Conservation (phyloP, 1,140 invertebrate genomes). For the Latrodectus geometricus region DNA sequence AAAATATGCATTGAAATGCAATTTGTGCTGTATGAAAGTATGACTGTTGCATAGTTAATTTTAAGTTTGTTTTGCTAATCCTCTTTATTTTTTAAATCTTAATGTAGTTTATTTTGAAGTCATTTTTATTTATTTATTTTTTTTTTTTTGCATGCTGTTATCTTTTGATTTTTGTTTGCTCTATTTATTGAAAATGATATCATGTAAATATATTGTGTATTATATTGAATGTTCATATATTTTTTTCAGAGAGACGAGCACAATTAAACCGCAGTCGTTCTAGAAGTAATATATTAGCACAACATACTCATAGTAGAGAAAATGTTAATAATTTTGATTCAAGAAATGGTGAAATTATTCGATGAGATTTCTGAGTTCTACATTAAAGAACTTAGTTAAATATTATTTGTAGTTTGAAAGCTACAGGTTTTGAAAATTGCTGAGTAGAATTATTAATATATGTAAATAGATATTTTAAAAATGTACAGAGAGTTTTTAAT, state of each 20-base stretch:
- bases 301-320: constrained; percentile 66
- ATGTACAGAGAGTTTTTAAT: constrained; percentile 46
- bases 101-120: too few relatives aligned
- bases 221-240: constrained; percentile 66
- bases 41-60: too few relatives aligned
- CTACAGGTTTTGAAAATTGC: constrained; percentile 18
- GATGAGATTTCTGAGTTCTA: constrained; percentile 13
- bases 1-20: too few relatives aligned
- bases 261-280: constrained; percentile 87
- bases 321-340: constrained; percentile 71
- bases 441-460: background rate
- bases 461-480: constrained; percentile 33
- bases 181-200: too few relatives aligned
- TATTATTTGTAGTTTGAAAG: constrained; percentile 22
- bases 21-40: too few relatives aligned
- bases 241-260: constrained; percentile 82
- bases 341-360: constrained; percentile 46
- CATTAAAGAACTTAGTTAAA: background rate
- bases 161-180: too few relatives aligned
- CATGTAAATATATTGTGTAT: too few relatives aligned
- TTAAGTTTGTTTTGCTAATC: too few relatives aligned
- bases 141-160: too few relatives aligned
- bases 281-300: constrained; percentile 75
- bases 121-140: too few relatives aligned
- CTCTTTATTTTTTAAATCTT: background rate